Conservation (phyloP, 1,140 invertebrate genomes). For the Zaprionus ghesquierei region DNA sequence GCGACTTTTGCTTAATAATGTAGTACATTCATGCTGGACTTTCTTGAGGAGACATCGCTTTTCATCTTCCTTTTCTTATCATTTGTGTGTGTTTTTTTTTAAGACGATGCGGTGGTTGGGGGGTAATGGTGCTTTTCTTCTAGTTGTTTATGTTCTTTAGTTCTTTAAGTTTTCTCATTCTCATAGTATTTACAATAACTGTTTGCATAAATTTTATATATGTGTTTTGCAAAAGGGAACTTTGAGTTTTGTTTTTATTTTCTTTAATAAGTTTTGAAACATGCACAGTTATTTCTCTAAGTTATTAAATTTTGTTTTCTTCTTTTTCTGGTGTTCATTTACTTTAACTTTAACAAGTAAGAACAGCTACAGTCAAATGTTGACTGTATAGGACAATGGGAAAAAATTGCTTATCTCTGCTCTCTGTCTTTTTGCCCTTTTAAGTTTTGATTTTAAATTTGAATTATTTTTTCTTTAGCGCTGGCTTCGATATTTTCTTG, state of each 20-base stretch:
- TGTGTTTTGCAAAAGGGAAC: slow-evolving; percentile 13
- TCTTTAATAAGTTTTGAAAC: slow-evolving; percentile 55
- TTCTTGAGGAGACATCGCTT: slow-evolving; percentile 4
- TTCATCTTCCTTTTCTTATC: slow-evolving; percentile 10
- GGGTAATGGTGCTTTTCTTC: slow-evolving; percentile 3
- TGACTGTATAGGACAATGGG: too few relatives aligned
- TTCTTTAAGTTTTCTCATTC: slow-evolving; percentile 13
- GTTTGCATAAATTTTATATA: slow-evolving; percentile 30
- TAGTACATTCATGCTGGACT: slow-evolving; percentile 19
- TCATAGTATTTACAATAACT: slow-evolving; percentile 36
- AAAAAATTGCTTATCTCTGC: slow-evolving; percentile 15
- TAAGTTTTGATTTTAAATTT: slow-evolving; percentile 14
- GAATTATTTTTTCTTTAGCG: too few relatives aligned
- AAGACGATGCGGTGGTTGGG: background rate
- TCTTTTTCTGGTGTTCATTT: slow-evolving; percentile 27
- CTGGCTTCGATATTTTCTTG: slow-evolving; percentile 23
- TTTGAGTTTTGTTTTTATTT: slow-evolving; percentile 34
- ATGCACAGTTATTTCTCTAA: slow-evolving; percentile 59
- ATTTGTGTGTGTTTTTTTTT: too few relatives aligned
- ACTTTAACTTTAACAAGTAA: slow-evolving; percentile 48
- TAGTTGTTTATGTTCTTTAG: slow-evolving; percentile 7
- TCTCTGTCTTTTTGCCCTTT: background rate
- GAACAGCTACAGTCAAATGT: too few relatives aligned
- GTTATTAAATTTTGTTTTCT: slow-evolving; percentile 51
- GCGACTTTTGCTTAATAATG: slow-evolving; percentile 63